phyloP scores from a whole-genome alignment of 2,888 invertebrate species.

The Tetragonula carbonaria region DNA sequence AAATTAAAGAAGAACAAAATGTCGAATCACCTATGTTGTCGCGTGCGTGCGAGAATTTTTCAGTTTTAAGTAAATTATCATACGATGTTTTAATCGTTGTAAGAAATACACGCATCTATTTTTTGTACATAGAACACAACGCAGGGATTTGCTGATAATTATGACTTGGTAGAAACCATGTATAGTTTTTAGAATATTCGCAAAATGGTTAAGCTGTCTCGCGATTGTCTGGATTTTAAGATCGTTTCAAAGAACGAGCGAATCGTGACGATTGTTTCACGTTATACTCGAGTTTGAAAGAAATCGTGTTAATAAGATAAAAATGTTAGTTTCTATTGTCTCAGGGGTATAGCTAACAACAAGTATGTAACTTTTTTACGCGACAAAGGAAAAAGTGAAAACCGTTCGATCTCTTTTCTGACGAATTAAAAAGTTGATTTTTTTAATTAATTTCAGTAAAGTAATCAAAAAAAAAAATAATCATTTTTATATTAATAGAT shows the following conservation, averaged over 20 bases:
- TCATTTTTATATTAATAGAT: neutral
- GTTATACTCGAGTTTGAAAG: slow-evolving; percentile 33
- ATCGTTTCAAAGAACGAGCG: slow-evolving; percentile 62
- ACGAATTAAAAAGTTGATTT: neutral
- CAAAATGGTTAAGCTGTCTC: slow-evolving; percentile 47
- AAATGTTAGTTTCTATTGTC: slow-evolving; percentile 12
- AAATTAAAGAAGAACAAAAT: neutral
- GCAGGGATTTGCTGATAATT: neutral
- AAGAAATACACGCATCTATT: neutral
- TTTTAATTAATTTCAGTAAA: neutral
- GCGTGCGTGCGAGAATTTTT: neutral
- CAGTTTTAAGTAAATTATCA: neutral
- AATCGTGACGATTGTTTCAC: slow-evolving; percentile 47
- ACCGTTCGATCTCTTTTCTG: neutral
- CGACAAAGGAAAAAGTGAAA: neutral
- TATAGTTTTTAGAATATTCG: slow-evolving; percentile 9
- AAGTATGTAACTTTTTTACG: slow-evolving; percentile 3
- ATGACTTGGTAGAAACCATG: neutral
- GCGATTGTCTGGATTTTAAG: slow-evolving; percentile 54
- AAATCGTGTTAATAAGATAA: slow-evolving; percentile 51
- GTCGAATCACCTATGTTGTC: neutral
- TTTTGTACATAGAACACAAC: neutral
- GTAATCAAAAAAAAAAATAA: neutral
- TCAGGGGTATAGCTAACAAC: neutral
- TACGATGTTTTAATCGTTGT: neutral